Evolutionary conservation across 2,888 invertebrate species (phyloP).

Genomic region (Pilophorus perplexus): DNA sequence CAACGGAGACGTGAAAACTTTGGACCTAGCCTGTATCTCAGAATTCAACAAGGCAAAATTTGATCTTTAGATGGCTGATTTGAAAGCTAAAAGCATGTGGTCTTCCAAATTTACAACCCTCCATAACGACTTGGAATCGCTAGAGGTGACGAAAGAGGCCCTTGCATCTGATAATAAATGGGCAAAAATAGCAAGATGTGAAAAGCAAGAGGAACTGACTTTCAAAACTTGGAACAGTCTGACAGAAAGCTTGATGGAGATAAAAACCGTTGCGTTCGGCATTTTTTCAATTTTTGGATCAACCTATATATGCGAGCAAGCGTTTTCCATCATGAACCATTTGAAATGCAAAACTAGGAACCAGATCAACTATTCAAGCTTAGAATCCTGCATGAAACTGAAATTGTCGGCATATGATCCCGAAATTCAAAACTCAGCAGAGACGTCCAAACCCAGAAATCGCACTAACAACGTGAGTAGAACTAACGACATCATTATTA

Average conservation of each 20-base stretch:
- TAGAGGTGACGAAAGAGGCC: background rate
- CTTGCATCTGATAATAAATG: too few species aligned
- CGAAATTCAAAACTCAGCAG: background rate
- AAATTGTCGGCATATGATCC: background rate
- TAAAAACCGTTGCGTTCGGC: background rate
- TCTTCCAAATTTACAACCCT: background rate
- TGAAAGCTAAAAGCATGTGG: background rate
- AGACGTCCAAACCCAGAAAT: background rate
- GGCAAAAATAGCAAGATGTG: too few species aligned
- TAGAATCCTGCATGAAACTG: slow-evolving; percentile 2
- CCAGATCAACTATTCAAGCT: background rate
- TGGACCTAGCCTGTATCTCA: background rate
- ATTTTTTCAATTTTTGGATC: background rate
- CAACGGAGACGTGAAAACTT: background rate
- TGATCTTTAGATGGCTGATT: background rate
- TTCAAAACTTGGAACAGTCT: background rate
- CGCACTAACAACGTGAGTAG: slow-evolving; percentile 1
- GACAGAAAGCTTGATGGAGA: background rate
- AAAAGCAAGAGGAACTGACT: too few species aligned
- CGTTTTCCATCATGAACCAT: slow-evolving; percentile 5
- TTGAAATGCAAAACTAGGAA: slow-evolving; percentile 1
- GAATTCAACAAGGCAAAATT: background rate
- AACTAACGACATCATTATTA: slow-evolving; percentile 2
- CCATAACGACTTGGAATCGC: background rate
- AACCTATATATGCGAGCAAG: slow-evolving; percentile 5